Percentiles rank a stretch among this genome's conserved stretches.
Conservation (phyloP, 2,797 vertebrate species). For the Spheniscus humboldti region DNA sequence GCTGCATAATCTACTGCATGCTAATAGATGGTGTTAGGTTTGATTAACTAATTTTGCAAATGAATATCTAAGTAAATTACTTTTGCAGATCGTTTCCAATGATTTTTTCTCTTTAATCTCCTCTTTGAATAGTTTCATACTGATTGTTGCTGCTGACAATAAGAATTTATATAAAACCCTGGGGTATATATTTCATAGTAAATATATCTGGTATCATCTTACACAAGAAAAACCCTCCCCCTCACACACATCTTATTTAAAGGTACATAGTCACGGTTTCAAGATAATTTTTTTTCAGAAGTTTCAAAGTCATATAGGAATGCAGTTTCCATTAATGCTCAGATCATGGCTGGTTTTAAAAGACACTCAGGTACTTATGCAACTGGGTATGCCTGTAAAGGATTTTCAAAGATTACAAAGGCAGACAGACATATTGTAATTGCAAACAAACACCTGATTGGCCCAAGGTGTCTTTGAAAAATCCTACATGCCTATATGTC, state of each 20-base stretch:
- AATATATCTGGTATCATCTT: neutral
- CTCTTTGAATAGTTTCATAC: neutral
- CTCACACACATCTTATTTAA: neutral
- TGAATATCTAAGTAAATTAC: slow-evolving; percentile 30
- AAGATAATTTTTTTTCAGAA: neutral
- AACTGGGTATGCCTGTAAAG: neutral
- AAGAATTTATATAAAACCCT: neutral
- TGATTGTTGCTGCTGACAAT: neutral
- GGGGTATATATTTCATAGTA: neutral
- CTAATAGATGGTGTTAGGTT: slow-evolving; percentile 31
- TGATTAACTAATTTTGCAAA: slow-evolving; percentile 48
- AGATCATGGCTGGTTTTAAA: neutral
- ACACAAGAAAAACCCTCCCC: neutral
- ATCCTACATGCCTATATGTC: neutral
- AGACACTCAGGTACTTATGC: neutral
- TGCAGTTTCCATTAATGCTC: neutral
- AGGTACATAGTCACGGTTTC: neutral
- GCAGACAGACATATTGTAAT: neutral
- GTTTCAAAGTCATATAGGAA: neutral
- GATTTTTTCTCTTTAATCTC: slow-evolving; percentile 12
- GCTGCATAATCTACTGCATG: slow-evolving; percentile 18
- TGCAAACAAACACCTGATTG: neutral
- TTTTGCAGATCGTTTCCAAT: slow-evolving; percentile 6
- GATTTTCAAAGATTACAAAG: neutral
- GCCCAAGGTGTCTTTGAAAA: neutral